Evolutionary conservation across 2,113 vertebrate species (phyloP), one percentile per base, ranked within the genome.

Genomic region (Labeo catla): DNA sequence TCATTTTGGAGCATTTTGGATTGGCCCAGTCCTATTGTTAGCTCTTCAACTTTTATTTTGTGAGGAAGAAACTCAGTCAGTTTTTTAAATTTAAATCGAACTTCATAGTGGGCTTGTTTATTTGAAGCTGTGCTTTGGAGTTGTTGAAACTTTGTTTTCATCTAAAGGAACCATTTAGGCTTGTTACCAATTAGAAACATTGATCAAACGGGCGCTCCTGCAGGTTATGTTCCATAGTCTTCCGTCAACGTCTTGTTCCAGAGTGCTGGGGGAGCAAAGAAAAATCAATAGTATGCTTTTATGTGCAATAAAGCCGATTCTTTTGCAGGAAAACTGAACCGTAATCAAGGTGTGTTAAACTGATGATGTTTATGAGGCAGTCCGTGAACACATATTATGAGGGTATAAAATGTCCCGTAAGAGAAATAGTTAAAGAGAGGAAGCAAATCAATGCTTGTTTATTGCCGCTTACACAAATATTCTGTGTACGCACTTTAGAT

Each of bases 141-240:
- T 81, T 85, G 78, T 88, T 84, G 49, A 78, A 86, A 85, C 86
- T 87, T 88, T 88, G 87, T 92, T 91, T 91, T 89, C 86, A 88
- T 93, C 90, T 89, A 47, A 5, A 45, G 70, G 89, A 88, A 61
- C 81, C 85, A 88, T 91, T 91, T 86, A 85, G 81, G 87, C 86
- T 87, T 89, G 89, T 89, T 83, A 88, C 90, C 91, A 92, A 92
- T 92, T 92, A 92, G 86, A 89, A 81, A 52, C 87, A 90, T 90
- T 91, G 90, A 93, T 93, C 91, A 92, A 92, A 92, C 81, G 80
- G 70, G 86, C 80, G 88, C 50, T 61, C 83, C 90, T 89, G 86
- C 86, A 89, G 91, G 87, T 91, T 86, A 88, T 89, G 83, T 91
- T 90, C 84, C 84, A 84, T 57, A 84, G 86, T 91, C 83, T 88